Percentiles rank a stretch among this genome's conserved stretches.
phyloP scores from a whole-genome alignment of 2,113 vertebrate genomes.

The Spilogale gracilis region DNA sequence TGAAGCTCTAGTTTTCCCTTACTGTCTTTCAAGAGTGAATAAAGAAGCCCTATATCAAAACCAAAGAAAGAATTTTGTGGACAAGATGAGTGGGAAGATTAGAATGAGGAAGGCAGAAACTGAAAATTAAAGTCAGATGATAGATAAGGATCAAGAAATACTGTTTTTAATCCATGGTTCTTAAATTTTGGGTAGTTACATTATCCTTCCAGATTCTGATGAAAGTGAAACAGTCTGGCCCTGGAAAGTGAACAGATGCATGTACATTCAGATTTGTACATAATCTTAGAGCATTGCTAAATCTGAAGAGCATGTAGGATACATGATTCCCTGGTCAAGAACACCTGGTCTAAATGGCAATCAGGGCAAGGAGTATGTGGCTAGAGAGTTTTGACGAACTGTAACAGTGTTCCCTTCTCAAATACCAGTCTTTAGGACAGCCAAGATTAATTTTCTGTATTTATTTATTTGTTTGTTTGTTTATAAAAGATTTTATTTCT shows the following conservation, averaged over 20 bases:
- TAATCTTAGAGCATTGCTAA: not conserved
- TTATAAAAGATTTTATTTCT: too few species aligned
- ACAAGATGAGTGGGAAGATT: slow-evolving; percentile 11
- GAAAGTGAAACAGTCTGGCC: slow-evolving; percentile 4
- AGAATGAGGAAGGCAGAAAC: slow-evolving; percentile 53
- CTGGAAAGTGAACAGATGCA: not conserved
- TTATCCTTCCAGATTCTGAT: slow-evolving; percentile 34
- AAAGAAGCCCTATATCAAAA: slow-evolving; percentile 56
- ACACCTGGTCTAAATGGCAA: not conserved
- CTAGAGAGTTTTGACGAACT: not conserved
- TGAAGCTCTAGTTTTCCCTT: slow-evolving; percentile 48
- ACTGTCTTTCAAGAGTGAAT: slow-evolving; percentile 51
- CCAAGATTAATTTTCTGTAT: not conserved
- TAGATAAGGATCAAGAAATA: not conserved
- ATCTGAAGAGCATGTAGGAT: not conserved
- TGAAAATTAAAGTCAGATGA: slow-evolving; percentile 31
- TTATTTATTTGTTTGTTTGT: not conserved
- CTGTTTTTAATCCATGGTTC: slow-evolving; percentile 35
- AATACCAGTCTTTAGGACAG: not conserved
- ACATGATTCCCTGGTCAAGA: not conserved
- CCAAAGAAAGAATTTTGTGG: slow-evolving; percentile 46
- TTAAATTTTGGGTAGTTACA: not conserved
- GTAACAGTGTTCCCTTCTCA: slow-evolving; percentile 36
- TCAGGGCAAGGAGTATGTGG: not conserved
- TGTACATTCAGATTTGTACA: not conserved